Percentiles rank a stretch among this genome's conserved stretches.
Conservation (phyloP, 1,140 invertebrate genomes). For the Cotesia chilonis region DNA sequence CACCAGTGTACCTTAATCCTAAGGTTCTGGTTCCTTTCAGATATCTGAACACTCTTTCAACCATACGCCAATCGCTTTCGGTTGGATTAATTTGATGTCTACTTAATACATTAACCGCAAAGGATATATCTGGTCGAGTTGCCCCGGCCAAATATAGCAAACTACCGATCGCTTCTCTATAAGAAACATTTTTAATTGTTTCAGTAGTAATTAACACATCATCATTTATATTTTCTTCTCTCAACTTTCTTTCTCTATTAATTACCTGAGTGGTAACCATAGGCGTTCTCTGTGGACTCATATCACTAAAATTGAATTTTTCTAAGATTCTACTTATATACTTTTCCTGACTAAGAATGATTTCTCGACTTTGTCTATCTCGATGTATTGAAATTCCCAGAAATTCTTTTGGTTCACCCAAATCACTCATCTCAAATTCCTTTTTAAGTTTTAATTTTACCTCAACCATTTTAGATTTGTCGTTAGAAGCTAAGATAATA, state of each 20-base stretch:
- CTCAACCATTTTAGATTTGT: constrained; percentile 19
- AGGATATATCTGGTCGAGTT: constrained; percentile 54
- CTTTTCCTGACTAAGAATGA: constrained; percentile 29
- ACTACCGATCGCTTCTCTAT: constrained; percentile 49
- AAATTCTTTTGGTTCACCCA: constrained; percentile 29
- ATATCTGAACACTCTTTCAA: constrained; percentile 30
- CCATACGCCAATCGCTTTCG: constrained; percentile 10
- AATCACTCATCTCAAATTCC: constrained; percentile 30
- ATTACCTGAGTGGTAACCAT: constrained; percentile 33
- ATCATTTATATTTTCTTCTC: constrained; percentile 27
- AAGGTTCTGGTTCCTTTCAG: constrained; percentile 17
- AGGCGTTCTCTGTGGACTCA: constrained; percentile 27
- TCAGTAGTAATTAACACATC: constrained; percentile 15
- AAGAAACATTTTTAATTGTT: constrained; percentile 35
- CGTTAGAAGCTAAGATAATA: constrained; percentile 27
- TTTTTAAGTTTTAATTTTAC: constrained; percentile 19
- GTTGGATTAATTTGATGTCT: constrained; percentile 42
- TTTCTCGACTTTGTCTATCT: constrained; percentile 26
- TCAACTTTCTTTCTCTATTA: constrained; percentile 26
- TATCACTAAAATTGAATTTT: constrained; percentile 29
- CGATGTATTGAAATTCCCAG: constrained; percentile 26
- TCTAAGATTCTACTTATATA: constrained; percentile 30
- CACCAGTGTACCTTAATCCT: constrained; percentile 6
- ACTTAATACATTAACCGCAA: constrained; percentile 48
- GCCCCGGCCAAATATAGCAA: constrained; percentile 50